These are phyloP conservation scores for Lepilemur ruficaudatus DNA, from an alignment of 2,797 vertebrate species.

Conservation along the genomic window DNA sequence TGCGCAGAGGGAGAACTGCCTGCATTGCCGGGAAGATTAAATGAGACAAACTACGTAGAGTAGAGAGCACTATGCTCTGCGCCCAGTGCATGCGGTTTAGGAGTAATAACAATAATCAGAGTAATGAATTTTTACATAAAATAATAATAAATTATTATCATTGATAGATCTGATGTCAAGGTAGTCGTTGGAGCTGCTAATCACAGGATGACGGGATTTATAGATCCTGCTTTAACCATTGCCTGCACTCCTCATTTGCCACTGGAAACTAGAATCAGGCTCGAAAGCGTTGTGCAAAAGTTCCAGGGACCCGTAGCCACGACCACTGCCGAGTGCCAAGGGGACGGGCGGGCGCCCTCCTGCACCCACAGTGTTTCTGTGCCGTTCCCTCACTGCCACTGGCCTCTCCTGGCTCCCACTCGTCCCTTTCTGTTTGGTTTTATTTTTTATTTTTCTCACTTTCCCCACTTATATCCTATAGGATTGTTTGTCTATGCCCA, in stretches of 20 bases:
- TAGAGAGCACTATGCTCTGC: neutral
- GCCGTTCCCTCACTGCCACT: neutral
- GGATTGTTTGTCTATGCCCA: neutral
- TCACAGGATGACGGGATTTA: neutral
- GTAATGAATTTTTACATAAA: neutral
- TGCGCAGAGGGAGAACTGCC: neutral
- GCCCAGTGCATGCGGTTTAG: neutral
- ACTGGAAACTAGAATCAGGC: neutral
- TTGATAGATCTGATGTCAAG: neutral
- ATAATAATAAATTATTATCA: neutral
- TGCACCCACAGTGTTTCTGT: no score
- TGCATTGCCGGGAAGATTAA: neutral
- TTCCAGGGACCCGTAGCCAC: no score
- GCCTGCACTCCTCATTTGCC: neutral
- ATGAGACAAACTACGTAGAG: neutral
- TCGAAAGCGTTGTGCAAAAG: neutral
- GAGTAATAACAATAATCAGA: neutral
- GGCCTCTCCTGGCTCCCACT: neutral
- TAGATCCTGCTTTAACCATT: neutral
- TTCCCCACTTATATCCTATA: neutral
- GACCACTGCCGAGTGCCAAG: neutral
- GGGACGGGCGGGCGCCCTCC: rapidly evolving
- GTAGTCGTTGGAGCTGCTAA: no score
- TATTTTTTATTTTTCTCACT: neutral
- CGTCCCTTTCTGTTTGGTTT: neutral